phyloP scores from a whole-genome alignment of 2,113 vertebrate genomes.

The Ceyx margarethae region DNA sequence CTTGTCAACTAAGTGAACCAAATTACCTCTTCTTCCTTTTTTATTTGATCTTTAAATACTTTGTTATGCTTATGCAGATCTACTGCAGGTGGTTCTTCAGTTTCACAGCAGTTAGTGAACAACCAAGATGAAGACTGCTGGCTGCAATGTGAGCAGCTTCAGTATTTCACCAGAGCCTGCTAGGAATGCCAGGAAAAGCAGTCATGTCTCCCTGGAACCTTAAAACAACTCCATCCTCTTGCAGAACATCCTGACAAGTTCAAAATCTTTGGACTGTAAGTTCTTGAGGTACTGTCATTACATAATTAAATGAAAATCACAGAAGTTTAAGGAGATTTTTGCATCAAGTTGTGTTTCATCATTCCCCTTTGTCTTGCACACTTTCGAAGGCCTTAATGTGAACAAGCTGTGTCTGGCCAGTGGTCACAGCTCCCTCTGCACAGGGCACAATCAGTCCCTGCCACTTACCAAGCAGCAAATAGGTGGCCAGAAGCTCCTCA shows the following conservation, averaged over 20 bases:
- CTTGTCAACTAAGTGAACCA: not conserved
- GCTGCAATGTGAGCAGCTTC: not conserved
- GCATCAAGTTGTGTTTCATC: not conserved
- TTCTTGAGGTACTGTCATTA: too few relatives aligned
- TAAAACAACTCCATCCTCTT: not conserved
- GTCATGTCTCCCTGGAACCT: not conserved
- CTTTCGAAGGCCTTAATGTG: not conserved
- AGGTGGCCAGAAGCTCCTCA: rapidly evolving
- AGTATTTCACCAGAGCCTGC: not conserved
- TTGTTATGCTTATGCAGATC: not conserved
- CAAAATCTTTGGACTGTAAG: not conserved
- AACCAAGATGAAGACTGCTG: not conserved
- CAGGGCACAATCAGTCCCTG: rapidly evolving
- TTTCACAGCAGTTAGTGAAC: not conserved
- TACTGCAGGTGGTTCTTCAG: not conserved
- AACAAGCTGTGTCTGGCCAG: too few relatives aligned
- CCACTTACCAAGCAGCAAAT: not conserved
- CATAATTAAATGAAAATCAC: not conserved
- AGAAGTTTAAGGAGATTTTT: not conserved
- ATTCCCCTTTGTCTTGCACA: not conserved
- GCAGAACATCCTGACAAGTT: not conserved
- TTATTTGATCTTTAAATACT: not conserved
- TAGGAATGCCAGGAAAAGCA: not conserved
- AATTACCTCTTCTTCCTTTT: not conserved
- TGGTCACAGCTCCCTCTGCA: not conserved